These are phyloP conservation scores for Tetrao urogallus DNA, from an alignment of 2,113 vertebrate species.

Conservation along the genomic window DNA sequence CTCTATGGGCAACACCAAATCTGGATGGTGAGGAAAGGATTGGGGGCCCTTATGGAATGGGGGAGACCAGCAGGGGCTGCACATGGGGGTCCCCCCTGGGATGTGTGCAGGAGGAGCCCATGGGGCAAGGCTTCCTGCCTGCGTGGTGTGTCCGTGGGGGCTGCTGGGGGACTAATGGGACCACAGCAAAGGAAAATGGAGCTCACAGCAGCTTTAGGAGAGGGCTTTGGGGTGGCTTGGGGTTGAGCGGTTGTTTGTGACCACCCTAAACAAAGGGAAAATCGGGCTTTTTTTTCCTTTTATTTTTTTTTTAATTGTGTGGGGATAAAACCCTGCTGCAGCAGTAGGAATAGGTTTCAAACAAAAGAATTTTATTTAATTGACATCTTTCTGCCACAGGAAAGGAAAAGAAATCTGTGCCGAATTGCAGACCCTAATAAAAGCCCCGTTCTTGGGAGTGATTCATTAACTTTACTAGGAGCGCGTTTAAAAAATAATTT, in stretches of 20 bases:
- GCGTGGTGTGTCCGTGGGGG: not conserved
- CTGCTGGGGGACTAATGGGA: not conserved
- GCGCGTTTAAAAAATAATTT: conserved; percentile 46
- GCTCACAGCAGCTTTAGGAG: not conserved
- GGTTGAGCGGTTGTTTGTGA: not conserved
- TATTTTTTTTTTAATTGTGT: not conserved
- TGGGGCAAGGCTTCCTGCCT: not conserved
- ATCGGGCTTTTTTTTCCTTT: not conserved
- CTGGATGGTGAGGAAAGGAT: not conserved
- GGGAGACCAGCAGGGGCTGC: not conserved
- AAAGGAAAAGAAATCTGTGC: conserved; percentile 28
- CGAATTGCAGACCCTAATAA: conserved; percentile 22
- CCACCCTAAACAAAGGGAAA: not conserved
- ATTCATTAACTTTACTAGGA: conserved; percentile 55
- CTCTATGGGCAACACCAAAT: not conserved
- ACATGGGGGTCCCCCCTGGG: not conserved
- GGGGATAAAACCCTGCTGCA: not conserved
- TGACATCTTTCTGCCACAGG: conserved; percentile 35
- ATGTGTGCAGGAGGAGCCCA: rapidly evolving
- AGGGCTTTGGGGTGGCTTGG: not conserved
- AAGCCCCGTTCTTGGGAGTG: not conserved
- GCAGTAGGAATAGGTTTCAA: not conserved
- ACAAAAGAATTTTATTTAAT: conserved; percentile 2
- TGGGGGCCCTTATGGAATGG: not conserved
- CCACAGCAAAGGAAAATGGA: not conserved